Conservation (phyloP, 2,797 vertebrate species). For the Schizothorax lantsangensis region DNA sequence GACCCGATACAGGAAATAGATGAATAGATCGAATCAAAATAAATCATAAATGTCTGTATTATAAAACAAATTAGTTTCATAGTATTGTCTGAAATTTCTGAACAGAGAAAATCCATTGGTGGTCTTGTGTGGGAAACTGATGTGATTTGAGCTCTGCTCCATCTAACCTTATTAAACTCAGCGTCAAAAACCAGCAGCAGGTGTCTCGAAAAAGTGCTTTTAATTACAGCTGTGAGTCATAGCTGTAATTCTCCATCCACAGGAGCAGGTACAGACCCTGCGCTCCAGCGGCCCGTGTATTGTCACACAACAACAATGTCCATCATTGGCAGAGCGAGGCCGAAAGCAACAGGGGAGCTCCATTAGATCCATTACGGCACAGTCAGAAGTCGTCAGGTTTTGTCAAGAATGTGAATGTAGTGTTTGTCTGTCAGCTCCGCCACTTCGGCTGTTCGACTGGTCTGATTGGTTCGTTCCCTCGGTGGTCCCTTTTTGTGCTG, state of each 20-base stretch:
- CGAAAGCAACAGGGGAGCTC: constrained; percentile 32
- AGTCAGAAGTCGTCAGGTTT: constrained; percentile 24
- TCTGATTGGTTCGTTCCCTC: not conserved
- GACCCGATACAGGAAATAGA: not conserved
- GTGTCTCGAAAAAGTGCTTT: constrained; percentile 21
- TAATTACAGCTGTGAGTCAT: constrained; percentile 46
- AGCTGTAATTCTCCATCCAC: constrained; percentile 30
- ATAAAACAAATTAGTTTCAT: not conserved
- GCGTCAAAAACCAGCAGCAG: constrained; percentile 36
- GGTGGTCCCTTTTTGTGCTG: not conserved
- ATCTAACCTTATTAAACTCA: constrained; percentile 25
- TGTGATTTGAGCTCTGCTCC: not conserved
- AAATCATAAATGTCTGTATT: not conserved
- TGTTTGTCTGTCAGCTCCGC: constrained; percentile 31
- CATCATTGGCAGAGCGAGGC: not conserved
- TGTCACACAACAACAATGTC: constrained; percentile 10
- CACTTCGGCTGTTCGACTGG: not conserved
- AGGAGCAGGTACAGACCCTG: constrained; percentile 24
- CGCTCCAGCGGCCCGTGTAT: not conserved
- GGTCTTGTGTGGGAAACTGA: constrained; percentile 11
- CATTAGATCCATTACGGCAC: constrained; percentile 40
- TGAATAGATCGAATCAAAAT: not conserved
- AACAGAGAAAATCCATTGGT: not conserved
- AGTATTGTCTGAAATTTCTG: constrained; percentile 1
- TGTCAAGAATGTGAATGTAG: constrained; percentile 3